phyloP scores from a whole-genome alignment of 2,797 vertebrate genomes.

The Dicrostonyx torquatus region DNA sequence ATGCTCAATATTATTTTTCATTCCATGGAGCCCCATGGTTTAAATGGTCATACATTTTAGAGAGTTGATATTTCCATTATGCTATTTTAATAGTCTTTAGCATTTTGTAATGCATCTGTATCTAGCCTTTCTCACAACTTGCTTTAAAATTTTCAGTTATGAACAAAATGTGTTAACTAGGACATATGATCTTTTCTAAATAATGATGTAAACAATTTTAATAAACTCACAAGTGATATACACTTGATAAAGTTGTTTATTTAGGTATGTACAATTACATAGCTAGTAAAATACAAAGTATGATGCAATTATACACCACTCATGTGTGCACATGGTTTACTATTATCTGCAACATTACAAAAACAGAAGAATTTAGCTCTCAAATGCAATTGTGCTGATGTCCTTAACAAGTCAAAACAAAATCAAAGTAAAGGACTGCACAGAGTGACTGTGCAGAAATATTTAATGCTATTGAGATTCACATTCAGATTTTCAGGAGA shows the following conservation, averaged over 20 bases:
- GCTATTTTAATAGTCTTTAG: background rate
- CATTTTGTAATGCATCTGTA: background rate
- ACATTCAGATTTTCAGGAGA: conserved; percentile 47
- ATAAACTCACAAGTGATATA: conserved; percentile 46
- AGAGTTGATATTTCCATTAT: conserved; percentile 5
- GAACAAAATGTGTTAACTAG: background rate
- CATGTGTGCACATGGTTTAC: background rate
- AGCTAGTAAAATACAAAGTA: background rate
- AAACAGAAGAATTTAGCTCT: conserved; percentile 18
- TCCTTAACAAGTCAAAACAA: conserved; percentile 13
- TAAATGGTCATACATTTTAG: conserved; percentile 22
- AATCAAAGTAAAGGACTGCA: conserved; percentile 16
- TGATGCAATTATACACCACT: background rate
- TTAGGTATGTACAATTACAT: background rate
- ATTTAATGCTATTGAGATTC: background rate
- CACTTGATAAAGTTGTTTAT: conserved; percentile 23
- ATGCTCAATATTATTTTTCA: background rate
- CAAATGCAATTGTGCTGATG: background rate
- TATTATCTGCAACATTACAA: background rate
- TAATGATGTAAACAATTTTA: conserved; percentile 34
- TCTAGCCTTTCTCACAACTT: background rate
- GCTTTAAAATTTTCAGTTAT: conserved; percentile 25
- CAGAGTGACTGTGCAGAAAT: conserved; percentile 36
- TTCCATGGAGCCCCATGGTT: background rate
- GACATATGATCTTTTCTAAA: conserved; percentile 3